Conservation (phyloP, 2,113 vertebrate species). For the Sinocyclocheilus maitianheensis region DNA sequence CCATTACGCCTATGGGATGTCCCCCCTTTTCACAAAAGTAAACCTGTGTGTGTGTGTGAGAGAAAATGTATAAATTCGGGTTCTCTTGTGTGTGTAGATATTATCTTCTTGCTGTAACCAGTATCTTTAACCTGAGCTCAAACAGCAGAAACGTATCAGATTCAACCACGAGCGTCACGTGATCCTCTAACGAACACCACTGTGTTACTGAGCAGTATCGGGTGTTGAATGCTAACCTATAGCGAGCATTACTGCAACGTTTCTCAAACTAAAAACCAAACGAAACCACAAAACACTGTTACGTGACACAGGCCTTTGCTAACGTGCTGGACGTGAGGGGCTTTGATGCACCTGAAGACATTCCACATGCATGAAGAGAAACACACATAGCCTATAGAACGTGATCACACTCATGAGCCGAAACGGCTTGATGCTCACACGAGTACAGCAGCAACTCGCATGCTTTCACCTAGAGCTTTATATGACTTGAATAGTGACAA, state of each 20-base stretch:
- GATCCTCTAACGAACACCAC: background rate
- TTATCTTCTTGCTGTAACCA: background rate
- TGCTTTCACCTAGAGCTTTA: background rate
- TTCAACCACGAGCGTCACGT: constrained; percentile 27
- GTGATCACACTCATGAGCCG: background rate
- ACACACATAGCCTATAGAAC: background rate
- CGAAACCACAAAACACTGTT: background rate
- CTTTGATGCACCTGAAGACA: background rate
- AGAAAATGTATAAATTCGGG: background rate
- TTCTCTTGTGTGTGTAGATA: background rate
- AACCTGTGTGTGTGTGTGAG: too few relatives aligned
- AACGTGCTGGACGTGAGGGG: background rate
- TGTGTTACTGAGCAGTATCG: constrained; percentile 15
- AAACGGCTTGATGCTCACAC: background rate
- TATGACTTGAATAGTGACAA: background rate
- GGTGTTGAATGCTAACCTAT: constrained; percentile 21
- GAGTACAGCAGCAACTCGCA: background rate
- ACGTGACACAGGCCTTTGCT: background rate
- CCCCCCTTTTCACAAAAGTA: too few relatives aligned
- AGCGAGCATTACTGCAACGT: background rate
- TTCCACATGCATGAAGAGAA: constrained; percentile 25
- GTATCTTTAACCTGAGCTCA: background rate
- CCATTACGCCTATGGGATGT: too few relatives aligned
- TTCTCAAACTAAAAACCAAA: background rate
- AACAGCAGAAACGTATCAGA: background rate